Conservation (phyloP, 2,888 invertebrate genomes). For the Diadegma fenestrale region DNA sequence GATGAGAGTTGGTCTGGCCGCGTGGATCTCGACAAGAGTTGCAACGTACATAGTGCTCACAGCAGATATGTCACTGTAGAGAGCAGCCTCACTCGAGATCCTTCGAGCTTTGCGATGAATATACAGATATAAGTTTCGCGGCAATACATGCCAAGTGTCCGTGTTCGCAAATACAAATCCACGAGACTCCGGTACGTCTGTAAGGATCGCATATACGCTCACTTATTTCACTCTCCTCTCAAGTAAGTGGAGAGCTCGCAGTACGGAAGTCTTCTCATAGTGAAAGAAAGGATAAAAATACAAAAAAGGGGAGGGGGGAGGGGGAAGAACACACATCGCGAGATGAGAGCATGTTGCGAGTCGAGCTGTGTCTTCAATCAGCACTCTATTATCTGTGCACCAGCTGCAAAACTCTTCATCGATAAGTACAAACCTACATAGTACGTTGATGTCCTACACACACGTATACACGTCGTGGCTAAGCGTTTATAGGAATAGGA, state of each 20-base stretch:
- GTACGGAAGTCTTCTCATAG: conserved; percentile 49
- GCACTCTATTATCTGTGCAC: conserved; percentile 64
- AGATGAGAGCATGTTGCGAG: conserved; percentile 52
- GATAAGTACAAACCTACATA: conserved; percentile 40
- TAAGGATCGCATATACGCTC: conserved; percentile 14
- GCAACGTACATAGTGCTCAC: neutral
- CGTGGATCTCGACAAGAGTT: conserved; percentile 55
- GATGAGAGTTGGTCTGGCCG: conserved; percentile 28
- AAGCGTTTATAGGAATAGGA: neutral
- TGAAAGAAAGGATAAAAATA: conserved; percentile 15
- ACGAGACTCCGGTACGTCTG: neutral
- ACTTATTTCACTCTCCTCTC: conserved; percentile 32
- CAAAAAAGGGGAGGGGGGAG: neutral
- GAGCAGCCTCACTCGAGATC: neutral
- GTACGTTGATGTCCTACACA: neutral
- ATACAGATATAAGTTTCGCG: neutral
- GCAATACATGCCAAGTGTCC: neutral
- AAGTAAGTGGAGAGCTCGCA: conserved; percentile 44
- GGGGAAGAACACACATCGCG: conserved; percentile 20
- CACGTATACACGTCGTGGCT: neutral
- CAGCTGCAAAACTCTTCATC: conserved; percentile 60
- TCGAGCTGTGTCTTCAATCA: conserved; percentile 65
- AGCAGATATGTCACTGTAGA: neutral
- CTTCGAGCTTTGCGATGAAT: neutral
- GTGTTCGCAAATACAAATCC: neutral